Evolutionary conservation across 2,888 invertebrate species (phyloP).

Genomic region (Rotaria sp.): DNA sequence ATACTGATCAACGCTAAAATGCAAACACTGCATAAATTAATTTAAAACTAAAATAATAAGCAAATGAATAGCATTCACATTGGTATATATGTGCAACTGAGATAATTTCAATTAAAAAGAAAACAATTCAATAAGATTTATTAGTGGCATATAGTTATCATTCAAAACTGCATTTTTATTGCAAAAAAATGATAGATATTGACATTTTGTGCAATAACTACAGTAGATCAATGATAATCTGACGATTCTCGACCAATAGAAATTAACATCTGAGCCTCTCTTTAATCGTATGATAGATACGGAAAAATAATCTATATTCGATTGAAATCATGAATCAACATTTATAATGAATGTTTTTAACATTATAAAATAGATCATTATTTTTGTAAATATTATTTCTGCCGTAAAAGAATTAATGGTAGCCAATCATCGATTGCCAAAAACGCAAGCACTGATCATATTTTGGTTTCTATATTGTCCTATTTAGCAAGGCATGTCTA

Average conservation of each 20-base stretch:
- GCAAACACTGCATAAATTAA: too few relatives aligned
- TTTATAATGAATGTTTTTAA: not conserved
- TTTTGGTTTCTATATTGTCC: not conserved
- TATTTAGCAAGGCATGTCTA: not conserved
- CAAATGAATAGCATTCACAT: too few relatives aligned
- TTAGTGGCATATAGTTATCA: too few relatives aligned
- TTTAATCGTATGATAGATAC: not conserved
- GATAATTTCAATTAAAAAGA: too few relatives aligned
- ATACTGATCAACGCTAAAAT: too few relatives aligned
- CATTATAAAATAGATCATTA: not conserved
- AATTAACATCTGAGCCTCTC: not conserved
- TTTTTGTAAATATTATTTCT: not conserved
- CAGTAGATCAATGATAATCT: not conserved
- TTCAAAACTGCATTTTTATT: too few relatives aligned
- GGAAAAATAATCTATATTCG: not conserved
- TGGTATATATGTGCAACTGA: too few relatives aligned
- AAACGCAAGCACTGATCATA: not conserved
- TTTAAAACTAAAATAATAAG: too few relatives aligned
- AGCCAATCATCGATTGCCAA: not conserved
- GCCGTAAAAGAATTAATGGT: not conserved
- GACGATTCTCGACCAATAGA: not conserved
- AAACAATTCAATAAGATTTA: too few relatives aligned
- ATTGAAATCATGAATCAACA: not conserved
- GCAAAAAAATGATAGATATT: too few relatives aligned
- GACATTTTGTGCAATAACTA: too few relatives aligned